Evolutionary conservation across 1,140 invertebrate species (phyloP).

Genomic region (Musca domestica): DNA sequence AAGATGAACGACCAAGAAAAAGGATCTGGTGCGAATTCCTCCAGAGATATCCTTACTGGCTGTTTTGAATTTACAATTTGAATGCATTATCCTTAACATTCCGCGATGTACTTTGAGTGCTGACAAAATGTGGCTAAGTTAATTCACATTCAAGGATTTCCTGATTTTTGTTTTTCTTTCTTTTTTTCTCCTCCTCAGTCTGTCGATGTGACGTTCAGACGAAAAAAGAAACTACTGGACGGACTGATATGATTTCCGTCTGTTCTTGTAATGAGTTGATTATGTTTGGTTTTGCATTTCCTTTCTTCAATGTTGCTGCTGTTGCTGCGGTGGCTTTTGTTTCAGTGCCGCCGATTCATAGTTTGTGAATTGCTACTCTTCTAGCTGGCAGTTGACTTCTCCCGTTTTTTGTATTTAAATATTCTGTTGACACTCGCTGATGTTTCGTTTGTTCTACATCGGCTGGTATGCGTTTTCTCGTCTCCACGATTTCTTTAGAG

Average conservation of each 20-base stretch:
- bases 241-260: constrained; percentile 24
- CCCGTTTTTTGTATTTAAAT: background rate
- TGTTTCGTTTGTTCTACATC: background rate
- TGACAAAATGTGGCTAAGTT: background rate
- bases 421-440: constrained; percentile 1
- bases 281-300: constrained; percentile 28
- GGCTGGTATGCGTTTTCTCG: background rate
- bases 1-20: constrained; percentile 13
- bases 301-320: background rate
- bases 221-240: background rate
- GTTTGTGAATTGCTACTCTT: background rate
- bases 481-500: no score
- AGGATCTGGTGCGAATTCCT: constrained; percentile 6
- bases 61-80: background rate
- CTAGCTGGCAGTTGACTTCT: background rate
- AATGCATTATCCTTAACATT: background rate
- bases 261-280: constrained; percentile 32
- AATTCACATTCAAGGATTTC: constrained; percentile 17
- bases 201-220: background rate
- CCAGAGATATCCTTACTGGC: background rate
- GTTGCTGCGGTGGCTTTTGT: background rate
- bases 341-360: background rate
- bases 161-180: background rate
- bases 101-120: background rate
- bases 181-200: no score